A percentile compares a stretch with the other conserved stretches of the same genome.
Conservation (phyloP, 2,797 vertebrate species). For the Miopithecus talapoin region DNA sequence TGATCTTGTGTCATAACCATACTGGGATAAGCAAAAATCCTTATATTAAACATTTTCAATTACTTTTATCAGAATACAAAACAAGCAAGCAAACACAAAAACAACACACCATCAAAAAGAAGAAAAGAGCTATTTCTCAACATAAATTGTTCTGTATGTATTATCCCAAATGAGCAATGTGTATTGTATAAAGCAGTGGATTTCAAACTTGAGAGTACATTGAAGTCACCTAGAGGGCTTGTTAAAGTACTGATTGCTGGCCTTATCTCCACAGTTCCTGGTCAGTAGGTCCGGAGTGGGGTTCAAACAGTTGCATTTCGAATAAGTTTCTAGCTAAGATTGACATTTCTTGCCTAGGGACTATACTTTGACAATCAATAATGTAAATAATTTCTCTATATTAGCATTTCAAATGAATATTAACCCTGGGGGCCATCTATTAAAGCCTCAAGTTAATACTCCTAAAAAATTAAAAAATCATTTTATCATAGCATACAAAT, state of each 20-base stretch:
- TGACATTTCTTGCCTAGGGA: background rate
- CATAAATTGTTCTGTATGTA: background rate
- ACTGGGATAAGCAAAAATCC: background rate
- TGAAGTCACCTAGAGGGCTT: background rate
- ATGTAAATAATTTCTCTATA: background rate
- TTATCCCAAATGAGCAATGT: background rate
- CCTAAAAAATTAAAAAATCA: background rate
- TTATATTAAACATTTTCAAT: background rate
- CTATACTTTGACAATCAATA: background rate
- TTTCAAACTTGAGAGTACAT: background rate
- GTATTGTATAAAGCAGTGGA: background rate
- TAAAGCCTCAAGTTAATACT: constrained; percentile 2
- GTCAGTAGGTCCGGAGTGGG: background rate
- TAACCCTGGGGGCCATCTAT: background rate
- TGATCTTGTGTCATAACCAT: background rate
- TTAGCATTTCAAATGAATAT: constrained; percentile 13
- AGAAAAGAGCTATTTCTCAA: background rate
- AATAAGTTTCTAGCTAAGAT: background rate
- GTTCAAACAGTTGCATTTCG: background rate
- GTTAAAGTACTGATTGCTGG: background rate
- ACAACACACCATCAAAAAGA: background rate
- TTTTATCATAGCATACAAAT: background rate
- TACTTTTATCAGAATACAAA: background rate
- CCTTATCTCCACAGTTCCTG: background rate
- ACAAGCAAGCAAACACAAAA: background rate